Evolutionary conservation across 2,113 vertebrate species (phyloP).

Genomic region (Hypomesus transpacificus): DNA sequence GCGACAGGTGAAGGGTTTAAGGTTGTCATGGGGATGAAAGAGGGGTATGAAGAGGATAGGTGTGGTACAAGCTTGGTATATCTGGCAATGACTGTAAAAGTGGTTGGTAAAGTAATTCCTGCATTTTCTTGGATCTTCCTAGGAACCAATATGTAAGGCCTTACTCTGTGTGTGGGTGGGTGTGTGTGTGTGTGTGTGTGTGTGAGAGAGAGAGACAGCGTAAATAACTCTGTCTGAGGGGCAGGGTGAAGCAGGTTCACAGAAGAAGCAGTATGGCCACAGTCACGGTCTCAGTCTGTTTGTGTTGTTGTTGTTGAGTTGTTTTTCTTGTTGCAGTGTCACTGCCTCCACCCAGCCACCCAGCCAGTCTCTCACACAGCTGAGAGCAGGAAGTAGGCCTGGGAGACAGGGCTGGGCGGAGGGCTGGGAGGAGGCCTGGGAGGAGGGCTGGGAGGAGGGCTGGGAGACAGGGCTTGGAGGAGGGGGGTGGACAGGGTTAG

Average conservation of each 20-base stretch:
- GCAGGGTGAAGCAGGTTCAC: constrained; percentile 49
- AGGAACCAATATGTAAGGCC: too few relatives aligned
- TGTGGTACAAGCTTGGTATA: neutral
- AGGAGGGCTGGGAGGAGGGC: too few relatives aligned
- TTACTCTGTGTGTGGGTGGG: neutral
- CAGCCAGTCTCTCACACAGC: constrained; percentile 40
- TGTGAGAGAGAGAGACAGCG: neutral
- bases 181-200: too few relatives aligned
- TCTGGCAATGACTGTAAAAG: too few relatives aligned
- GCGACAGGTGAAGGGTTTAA: constrained; percentile 16
- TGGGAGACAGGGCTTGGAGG: too few relatives aligned
- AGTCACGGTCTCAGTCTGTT: constrained; percentile 41
- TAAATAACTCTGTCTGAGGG: constrained; percentile 34
- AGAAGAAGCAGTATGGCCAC: constrained; percentile 45
- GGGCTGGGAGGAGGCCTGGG: too few relatives aligned
- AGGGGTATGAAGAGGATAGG: constrained; percentile 8
- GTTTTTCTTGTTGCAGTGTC: constrained; percentile 27
- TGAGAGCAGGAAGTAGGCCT: constrained; percentile 19
- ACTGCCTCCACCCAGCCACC: constrained; percentile 26
- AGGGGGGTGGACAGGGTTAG: too few relatives aligned
- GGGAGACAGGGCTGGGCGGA: constrained; percentile 14
- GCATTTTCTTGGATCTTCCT: neutral
- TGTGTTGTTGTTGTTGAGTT: constrained; percentile 56
- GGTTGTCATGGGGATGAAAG: constrained; percentile 13
- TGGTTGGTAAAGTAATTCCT: constrained; percentile 25